Evolutionary conservation across 1,140 invertebrate species (phyloP), one percentile per base, ranked within the genome.

Genomic region (Trichomalopsis sarcophagae): DNA sequence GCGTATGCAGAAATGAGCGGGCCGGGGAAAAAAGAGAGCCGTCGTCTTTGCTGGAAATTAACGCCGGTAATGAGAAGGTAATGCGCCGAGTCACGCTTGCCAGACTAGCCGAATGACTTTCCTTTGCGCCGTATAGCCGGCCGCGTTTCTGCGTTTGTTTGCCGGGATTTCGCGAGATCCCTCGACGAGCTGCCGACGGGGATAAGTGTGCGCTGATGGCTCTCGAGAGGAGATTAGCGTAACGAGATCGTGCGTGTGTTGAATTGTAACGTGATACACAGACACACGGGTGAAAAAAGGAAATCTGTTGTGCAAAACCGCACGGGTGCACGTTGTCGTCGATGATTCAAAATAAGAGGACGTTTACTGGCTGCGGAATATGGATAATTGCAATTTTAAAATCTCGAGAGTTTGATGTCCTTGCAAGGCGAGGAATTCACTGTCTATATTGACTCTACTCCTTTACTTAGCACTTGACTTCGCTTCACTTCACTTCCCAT

Each of bases 41-140:
- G 69, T 44, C 27, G 71, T 62, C 6, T 62, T 62, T n/a, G 82
- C 27, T 83, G 74, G 76, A 87, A 87, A 87, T 84, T 84, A 84
- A 81, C 74, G 78, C 14, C 66, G 73, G 76, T 87, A 84, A 87
- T 84, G 84, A 44, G 79, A 82, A 44, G 82, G 82, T 87, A 86
- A 86, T 87, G 30, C 87, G 82, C 47, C 13, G 17, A 87, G 82
- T 87, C 82, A 86, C 84, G 78, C 47, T 84, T 83, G 81, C 83
- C 81, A 85, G 66, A 69, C 44, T 74, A 36, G 30, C 33, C 74
- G 69, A 80, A n/a, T 76, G 82, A 84, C 81, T 81, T 85, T 84
- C 33, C 47, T 71, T 81, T 40, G 71, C 55, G 17, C 0, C 55
- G 17, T 0, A 9, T 14, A 5, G 17, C 17, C 14, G 55, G 55